Evolutionary conservation across 2,797 vertebrate species (phyloP), one percentile per base, ranked within the genome.

Genomic region (Monodelphis domestica): DNA sequence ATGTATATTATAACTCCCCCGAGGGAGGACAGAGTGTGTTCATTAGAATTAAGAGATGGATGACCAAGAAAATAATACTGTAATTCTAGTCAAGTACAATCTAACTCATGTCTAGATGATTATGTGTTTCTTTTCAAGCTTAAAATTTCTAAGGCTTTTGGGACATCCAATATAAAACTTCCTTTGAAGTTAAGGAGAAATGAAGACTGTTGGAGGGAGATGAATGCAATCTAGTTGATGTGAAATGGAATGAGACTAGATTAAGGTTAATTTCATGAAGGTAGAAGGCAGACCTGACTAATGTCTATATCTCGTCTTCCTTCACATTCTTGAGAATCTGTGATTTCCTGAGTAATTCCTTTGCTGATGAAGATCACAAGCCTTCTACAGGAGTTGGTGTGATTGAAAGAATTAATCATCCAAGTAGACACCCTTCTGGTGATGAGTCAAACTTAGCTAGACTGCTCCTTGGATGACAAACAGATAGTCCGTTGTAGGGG

Each of bases 171-270:
- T n/a, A n/a, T n/a, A n/a, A n/a, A n/a, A n/a, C n/a, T n/a, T n/a
- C n/a, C n/a, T n/a, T n/a, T 93, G 90, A 88, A 90, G 5, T 59
- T 90, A 93, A 14, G 17, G 45, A 93, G 38, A 93, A 94, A 91
- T 33, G 33, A 89, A 78, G 14, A 38, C 6, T 45, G 87, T 4
- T 54, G 89, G 87, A 90, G 26, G n/a, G 12, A 95, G 38, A 88
- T 89, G 21, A 92, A 53, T 87, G 78, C 94, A 70, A 28, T 87
- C 33, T 89, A 55, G 24, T 33, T 91, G 91, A 89, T 90, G 5
- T 89, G 90, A 92, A 92, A 78, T 45, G 3, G 0, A 12, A 51
- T 91, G 15, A 87, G 84, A 63, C 54, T 4, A 84, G 89, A 90
- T 7, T 4, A 57, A n/a, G 53, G 29, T 28, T 89, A 4, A 51